Base-by-base conservation (phyloP, 2,797 vertebrate species). In the Rhabdomys pumilio region DNA sequence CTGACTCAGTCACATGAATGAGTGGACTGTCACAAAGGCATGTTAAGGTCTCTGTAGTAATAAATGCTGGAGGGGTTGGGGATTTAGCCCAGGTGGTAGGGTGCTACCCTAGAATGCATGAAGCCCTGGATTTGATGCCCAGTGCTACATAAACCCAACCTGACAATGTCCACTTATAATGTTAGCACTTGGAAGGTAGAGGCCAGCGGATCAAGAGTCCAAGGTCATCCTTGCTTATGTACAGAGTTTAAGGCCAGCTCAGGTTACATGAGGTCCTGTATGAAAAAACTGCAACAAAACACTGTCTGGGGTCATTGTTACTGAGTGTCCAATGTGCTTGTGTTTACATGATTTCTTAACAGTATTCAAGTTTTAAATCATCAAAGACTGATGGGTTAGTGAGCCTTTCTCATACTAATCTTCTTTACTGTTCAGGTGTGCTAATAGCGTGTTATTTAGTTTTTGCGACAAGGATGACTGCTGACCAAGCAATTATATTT, bases 401-500 rank as follows among this genome's bases (percentile, higher is more conserved):
- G 22, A 93, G n/a, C 24, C 90, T 96, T 97, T 95, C 90, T 96
- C n/a, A 50, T 76, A 67, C 5, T 29, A 57, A 20, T 98, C 59
- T 89, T 97, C 67, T 93, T 94, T 80, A 96, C 1, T 96, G 73
- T 97, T n/a, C 97, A 99, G 99, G 99, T 96, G 99, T 99, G 96
- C 98, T 99, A 87, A 98, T 99, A 98, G 99, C 99, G 63, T 99
- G 99, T 98, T 99, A 99, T 97, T 98, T 99, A 97, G 99, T 99
- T 94, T 99, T 99, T 98, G 99, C 99, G 4, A 99, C 99, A 50
- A 98, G 99, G 88, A 99, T 99, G 99, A 99, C 98, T 0, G 99
- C 99, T 31, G 99, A 99, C 97, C 99, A 99, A 98, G 99, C 99
- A 26, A 99, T 99, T 97, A 98, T 99, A 97, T 99, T 99, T 96